Evolutionary conservation across 1,140 invertebrate species (phyloP).

Genomic region (Protaetia brevitarsis): DNA sequence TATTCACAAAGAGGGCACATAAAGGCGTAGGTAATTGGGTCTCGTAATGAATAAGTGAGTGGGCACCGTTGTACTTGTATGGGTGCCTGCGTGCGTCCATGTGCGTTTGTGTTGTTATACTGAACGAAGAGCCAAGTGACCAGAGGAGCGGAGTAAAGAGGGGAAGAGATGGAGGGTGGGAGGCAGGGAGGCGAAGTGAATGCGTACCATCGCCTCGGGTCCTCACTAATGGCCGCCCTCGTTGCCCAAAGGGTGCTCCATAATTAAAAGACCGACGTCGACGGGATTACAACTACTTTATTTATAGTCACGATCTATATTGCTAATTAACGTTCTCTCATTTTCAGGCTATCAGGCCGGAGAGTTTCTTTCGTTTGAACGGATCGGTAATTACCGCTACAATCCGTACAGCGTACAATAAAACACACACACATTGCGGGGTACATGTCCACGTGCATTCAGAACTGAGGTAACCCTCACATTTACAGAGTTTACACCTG

Average conservation of each 20-base stretch:
- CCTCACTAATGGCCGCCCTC: slow-evolving; percentile 40
- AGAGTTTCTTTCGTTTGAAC: background rate
- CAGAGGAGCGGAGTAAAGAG: background rate
- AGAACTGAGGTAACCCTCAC: no score
- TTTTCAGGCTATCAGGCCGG: slow-evolving; percentile 26
- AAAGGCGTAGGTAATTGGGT: slow-evolving; percentile 37
- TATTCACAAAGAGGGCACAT: slow-evolving; percentile 33
- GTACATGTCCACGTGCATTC: no score
- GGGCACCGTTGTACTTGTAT: slow-evolving; percentile 19
- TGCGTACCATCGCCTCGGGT: slow-evolving; percentile 30
- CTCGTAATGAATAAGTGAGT: slow-evolving; percentile 38
- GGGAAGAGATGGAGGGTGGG: background rate
- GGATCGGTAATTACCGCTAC: background rate
- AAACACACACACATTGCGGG: background rate
- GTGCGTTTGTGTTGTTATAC: background rate
- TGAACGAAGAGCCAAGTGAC: slow-evolving; percentile 9
- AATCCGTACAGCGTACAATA: background rate
- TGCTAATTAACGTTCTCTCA: slow-evolving; percentile 50
- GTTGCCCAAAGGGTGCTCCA: slow-evolving; percentile 36
- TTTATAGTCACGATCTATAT: slow-evolving; percentile 51
- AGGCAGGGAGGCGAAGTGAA: slow-evolving; percentile 21
- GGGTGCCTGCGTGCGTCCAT: background rate
- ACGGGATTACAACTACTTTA: slow-evolving; percentile 47
- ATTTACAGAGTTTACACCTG: no score
- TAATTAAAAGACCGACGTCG: slow-evolving; percentile 47